phyloP scores from a whole-genome alignment of 2,113 vertebrate species.

The Vombatus ursinus region DNA sequence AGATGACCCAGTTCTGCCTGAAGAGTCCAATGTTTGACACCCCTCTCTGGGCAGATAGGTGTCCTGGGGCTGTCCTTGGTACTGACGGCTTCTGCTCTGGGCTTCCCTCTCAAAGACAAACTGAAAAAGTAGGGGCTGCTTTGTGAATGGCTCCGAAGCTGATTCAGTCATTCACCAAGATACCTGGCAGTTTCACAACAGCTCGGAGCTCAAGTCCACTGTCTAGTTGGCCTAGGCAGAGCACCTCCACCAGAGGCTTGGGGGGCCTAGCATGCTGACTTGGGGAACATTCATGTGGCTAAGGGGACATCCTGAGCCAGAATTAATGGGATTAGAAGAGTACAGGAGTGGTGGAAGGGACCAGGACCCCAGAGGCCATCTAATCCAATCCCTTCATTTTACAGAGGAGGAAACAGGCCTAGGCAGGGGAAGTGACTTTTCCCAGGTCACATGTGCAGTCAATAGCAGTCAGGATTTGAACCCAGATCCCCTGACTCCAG shows the following conservation, averaged over 20 bases:
- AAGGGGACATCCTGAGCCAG: not conserved
- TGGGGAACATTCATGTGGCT: not conserved
- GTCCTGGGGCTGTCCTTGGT: not conserved
- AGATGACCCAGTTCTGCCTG: not conserved
- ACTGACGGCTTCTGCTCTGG: not conserved
- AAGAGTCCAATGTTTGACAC: not conserved
- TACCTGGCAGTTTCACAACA: not conserved
- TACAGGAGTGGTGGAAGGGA: not conserved
- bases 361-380: not conserved
- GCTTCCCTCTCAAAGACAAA: not conserved
- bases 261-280: slow-evolving; percentile 1
- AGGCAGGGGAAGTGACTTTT: not conserved
- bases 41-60: not conserved
- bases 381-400: not conserved
- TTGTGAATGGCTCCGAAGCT: not conserved
- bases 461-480: not conserved
- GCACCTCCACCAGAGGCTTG: not conserved
- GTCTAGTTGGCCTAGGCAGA: not conserved
- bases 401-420: not conserved
- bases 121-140: not conserved
- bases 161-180: not conserved
- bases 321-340: not conserved
- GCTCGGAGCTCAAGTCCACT: not conserved
- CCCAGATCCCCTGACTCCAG: not conserved
- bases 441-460: not conserved